phyloP scores from a whole-genome alignment of 2,888 invertebrate genomes.

The Rugalucina vietnamica region DNA sequence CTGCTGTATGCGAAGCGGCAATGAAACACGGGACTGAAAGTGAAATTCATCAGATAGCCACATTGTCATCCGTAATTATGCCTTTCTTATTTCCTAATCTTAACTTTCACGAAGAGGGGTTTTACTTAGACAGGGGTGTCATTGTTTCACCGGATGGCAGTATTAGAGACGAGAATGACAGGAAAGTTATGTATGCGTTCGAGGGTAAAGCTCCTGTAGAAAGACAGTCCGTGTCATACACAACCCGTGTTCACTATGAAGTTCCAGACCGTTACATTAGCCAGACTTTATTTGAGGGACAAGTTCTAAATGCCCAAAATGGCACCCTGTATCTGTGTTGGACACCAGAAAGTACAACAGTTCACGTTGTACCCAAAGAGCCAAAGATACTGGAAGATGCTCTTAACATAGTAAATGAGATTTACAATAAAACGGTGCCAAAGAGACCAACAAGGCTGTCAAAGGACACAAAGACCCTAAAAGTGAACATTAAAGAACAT shows the following conservation, averaged over 20 bases:
- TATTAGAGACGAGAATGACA: not conserved
- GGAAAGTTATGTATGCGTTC: not conserved
- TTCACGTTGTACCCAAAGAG: not conserved
- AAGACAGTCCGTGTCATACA: not conserved
- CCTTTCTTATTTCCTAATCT: constrained; percentile 28
- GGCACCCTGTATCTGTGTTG: constrained; percentile 25
- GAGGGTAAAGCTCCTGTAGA: constrained; percentile 31
- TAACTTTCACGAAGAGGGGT: constrained; percentile 30
- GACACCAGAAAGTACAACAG: not conserved
- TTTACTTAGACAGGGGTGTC: not conserved
- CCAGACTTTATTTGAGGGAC: constrained; percentile 17
- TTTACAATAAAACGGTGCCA: not conserved
- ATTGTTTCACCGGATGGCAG: constrained; percentile 30
- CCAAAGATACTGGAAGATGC: not conserved
- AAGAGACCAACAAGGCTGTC: not conserved
- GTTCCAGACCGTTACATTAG: constrained; percentile 24
- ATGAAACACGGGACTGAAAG: constrained; percentile 18
- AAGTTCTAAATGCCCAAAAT: not conserved
- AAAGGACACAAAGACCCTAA: not conserved
- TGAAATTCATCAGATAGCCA: constrained; percentile 34
- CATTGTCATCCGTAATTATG: constrained; percentile 25
- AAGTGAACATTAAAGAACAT: not conserved
- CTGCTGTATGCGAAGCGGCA: not conserved
- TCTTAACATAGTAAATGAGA: not conserved
- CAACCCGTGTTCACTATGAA: not conserved